These are phyloP conservation scores for Merodon equestris DNA, from an alignment of 2,888 invertebrate species.

Conservation along the genomic window DNA sequence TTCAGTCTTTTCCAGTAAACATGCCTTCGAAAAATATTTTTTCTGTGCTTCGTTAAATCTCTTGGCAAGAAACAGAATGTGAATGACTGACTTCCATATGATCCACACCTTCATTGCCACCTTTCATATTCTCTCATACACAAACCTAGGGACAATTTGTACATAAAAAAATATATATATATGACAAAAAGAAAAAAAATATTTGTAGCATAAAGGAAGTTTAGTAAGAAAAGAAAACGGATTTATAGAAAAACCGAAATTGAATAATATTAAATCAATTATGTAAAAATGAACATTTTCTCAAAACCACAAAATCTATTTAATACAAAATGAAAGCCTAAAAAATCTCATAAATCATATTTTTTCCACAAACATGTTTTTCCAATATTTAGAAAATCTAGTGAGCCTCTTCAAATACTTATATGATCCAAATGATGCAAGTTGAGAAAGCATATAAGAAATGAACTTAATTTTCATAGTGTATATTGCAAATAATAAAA, in stretches of 20 bases:
- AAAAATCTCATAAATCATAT: slow-evolving; percentile 22
- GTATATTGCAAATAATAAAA: slow-evolving; percentile 45
- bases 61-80: too few species aligned
- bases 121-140: slow-evolving; percentile 10
- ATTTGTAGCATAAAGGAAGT: slow-evolving; percentile 28
- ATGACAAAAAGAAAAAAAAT: not conserved
- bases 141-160: slow-evolving; percentile 13
- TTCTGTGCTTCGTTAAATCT: too few species aligned
- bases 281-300: slow-evolving; percentile 44
- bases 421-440: too few species aligned
- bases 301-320: slow-evolving; percentile 19
- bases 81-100: not conserved
- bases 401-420: slow-evolving; percentile 48
- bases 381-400: slow-evolving; percentile 46
- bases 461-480: slow-evolving; percentile 48
- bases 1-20: too few species aligned
- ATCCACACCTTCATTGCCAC: slow-evolving; percentile 18
- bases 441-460: slow-evolving; percentile 3
- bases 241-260: slow-evolving; percentile 31
- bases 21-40: slow-evolving; percentile 17
- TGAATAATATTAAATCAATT: slow-evolving; percentile 39
- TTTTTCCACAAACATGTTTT: slow-evolving; percentile 45
- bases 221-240: slow-evolving; percentile 21
- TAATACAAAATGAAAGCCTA: slow-evolving; percentile 14
- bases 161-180: slow-evolving; percentile 31